Evolutionary conservation across 2,888 invertebrate species (phyloP).

Genomic region (Diaphora mendica): DNA sequence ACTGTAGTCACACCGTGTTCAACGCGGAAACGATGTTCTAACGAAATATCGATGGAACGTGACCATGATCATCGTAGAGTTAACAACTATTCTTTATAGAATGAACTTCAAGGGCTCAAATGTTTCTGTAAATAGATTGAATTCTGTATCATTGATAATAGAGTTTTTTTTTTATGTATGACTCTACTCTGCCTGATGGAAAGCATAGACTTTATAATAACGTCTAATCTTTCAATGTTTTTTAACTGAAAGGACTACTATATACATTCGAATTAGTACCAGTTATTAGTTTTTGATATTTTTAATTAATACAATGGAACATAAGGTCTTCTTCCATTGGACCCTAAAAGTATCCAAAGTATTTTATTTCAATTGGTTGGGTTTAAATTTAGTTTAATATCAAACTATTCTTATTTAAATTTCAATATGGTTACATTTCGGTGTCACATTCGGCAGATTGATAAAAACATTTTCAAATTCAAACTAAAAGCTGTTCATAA

Average conservation of each 20-base stretch:
- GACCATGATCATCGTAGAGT: neutral
- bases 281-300: neutral
- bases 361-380: too few species aligned
- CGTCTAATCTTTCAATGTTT: too few species aligned
- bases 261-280: neutral
- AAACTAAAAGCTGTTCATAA: constrained; percentile 22
- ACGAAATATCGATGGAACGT: neutral
- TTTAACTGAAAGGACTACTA: neutral
- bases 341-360: too few species aligned
- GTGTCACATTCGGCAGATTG: constrained; percentile 28
- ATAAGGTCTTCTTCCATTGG: too few species aligned
- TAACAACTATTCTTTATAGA: neutral
- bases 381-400: too few species aligned
- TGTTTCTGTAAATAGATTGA: neutral
- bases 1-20: constrained; percentile 65
- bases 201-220: too few species aligned
- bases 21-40: constrained; percentile 9
- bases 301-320: too few species aligned
- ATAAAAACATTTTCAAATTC: constrained; percentile 28
- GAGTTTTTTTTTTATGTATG: too few species aligned
- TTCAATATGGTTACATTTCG: constrained; percentile 30
- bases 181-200: too few species aligned
- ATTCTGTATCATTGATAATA: neutral
- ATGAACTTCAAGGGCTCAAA: neutral
- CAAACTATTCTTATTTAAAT: neutral